Evolutionary conservation across 2,797 vertebrate genomes (phyloP).

Genomic region (Pelochelys cantorii): DNA sequence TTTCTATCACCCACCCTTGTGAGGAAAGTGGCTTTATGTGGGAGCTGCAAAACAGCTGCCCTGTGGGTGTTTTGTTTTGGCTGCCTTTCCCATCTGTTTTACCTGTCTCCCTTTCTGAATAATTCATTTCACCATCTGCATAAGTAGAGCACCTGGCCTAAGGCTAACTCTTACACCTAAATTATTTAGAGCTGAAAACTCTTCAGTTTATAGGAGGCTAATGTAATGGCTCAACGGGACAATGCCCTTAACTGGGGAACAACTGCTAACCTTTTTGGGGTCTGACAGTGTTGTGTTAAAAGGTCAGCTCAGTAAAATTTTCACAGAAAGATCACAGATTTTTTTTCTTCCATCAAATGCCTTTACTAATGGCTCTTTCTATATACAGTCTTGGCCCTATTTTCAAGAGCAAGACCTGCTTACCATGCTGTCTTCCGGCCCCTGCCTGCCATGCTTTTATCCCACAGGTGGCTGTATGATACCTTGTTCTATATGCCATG

Average conservation of each 20-base stretch:
- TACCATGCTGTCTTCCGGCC: not conserved
- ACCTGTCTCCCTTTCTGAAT: slow-evolving; percentile 87
- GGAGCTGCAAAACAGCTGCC: slow-evolving; percentile 79
- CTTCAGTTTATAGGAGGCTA: slow-evolving; percentile 81
- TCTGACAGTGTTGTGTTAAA: slow-evolving; percentile 55
- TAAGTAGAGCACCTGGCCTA: slow-evolving; percentile 87
- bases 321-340: slow-evolving; percentile 50
- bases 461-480: not conserved
- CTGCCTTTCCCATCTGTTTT: slow-evolving; percentile 87
- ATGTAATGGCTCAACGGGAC: slow-evolving; percentile 77
- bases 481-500: not conserved
- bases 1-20: slow-evolving; percentile 1
- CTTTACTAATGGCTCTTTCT: slow-evolving; percentile 42
- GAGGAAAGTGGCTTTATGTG: slow-evolving; percentile 46
- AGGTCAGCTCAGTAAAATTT: slow-evolving; percentile 56
- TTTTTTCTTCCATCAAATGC: slow-evolving; percentile 32
- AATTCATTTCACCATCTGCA: slow-evolving; percentile 90
- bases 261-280: slow-evolving; percentile 51
- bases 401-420: slow-evolving; percentile 14
- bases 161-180: slow-evolving; percentile 84
- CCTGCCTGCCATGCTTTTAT: slow-evolving; percentile 10
- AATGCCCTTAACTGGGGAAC: slow-evolving; percentile 72
- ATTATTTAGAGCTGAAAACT: slow-evolving; percentile 88
- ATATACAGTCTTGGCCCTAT: not conserved
- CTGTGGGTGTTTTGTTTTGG: slow-evolving; percentile 81